Conservation (phyloP, 2,888 invertebrate species). For the Limnephilus lunatus region DNA sequence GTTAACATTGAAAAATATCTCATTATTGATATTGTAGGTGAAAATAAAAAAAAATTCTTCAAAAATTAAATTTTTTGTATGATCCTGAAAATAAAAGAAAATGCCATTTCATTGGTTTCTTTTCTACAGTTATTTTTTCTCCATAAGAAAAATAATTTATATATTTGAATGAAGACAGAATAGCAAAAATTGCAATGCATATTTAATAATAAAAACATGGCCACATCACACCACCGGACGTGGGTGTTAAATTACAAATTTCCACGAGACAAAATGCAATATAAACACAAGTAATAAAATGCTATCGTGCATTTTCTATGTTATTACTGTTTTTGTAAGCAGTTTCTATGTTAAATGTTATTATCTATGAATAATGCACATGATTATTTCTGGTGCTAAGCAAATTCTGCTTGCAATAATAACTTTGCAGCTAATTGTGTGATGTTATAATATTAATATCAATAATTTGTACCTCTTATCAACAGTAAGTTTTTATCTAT, state of each 20-base stretch:
- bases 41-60: no score
- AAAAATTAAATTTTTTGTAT: no score
- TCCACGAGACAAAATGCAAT: neutral
- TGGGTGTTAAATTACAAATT: neutral
- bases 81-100: no score
- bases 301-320: neutral
- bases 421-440: neutral
- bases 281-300: neutral
- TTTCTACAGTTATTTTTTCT: no score
- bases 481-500: neutral
- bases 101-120: no score
- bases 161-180: no score
- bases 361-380: neutral
- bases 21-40: no score
- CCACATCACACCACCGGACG: neutral
- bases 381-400: neutral
- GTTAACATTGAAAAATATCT: no score
- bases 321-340: neutral
- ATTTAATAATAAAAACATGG: neutral
- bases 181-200: no score
- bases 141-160: no score
- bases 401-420: neutral
- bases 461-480: neutral
- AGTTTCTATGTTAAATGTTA: neutral
- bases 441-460: neutral